Percentiles rank a stretch among this genome's conserved stretches.
Conservation (phyloP, 2,797 vertebrate species). For the Lacerta agilis region DNA sequence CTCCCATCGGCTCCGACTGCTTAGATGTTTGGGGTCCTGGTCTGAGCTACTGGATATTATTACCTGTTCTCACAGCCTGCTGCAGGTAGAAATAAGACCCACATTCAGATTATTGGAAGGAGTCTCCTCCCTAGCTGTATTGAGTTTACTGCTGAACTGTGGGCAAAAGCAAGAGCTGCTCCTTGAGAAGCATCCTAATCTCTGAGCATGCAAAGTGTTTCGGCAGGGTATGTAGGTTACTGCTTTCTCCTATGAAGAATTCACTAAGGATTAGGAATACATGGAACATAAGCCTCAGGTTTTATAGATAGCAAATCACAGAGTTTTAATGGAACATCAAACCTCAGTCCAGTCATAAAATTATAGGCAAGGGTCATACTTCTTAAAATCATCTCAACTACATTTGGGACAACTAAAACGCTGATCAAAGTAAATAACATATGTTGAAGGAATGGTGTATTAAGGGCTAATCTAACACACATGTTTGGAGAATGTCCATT, state of each 20-base stretch:
- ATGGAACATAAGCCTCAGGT: slow-evolving; percentile 27
- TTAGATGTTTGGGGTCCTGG: neutral
- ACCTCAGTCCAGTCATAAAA: slow-evolving; percentile 55
- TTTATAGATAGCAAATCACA: slow-evolving; percentile 60
- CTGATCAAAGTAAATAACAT: slow-evolving; percentile 74
- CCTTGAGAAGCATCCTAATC: neutral
- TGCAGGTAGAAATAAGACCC: too few species aligned
- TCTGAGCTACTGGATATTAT: neutral
- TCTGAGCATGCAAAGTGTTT: slow-evolving; percentile 20
- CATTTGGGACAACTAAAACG: slow-evolving; percentile 56
- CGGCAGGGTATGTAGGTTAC: slow-evolving; percentile 27
- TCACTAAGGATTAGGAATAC: slow-evolving; percentile 47
- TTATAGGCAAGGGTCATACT: slow-evolving; percentile 67
- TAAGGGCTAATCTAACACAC: slow-evolving; percentile 68
- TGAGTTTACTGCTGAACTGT: slow-evolving; percentile 14
- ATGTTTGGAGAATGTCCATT: slow-evolving; percentile 69
- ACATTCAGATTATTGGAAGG: neutral
- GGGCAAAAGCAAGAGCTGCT: neutral
- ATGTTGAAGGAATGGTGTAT: slow-evolving; percentile 66
- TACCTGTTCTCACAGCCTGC: neutral
- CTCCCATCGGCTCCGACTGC: neutral
- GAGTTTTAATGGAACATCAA: slow-evolving; percentile 62
- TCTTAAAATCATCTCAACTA: slow-evolving; percentile 68
- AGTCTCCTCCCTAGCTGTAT: neutral
- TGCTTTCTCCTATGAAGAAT: slow-evolving; percentile 40